Percentiles rank a stretch among this genome's conserved stretches.
Conservation (phyloP, 2,113 vertebrate species). For the Polyodon spathula region DNA sequence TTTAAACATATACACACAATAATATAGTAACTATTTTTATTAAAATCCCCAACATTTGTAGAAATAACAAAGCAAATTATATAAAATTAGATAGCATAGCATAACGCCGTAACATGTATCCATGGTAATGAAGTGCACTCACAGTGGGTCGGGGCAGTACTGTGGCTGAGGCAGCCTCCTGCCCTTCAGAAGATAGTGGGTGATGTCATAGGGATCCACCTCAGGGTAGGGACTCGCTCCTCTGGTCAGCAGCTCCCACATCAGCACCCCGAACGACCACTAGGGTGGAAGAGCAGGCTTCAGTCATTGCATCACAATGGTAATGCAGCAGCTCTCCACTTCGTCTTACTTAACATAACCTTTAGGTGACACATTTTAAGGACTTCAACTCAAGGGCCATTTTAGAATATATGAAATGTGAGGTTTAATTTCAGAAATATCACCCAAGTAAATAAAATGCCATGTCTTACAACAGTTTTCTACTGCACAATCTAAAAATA, state of each 20-base stretch:
- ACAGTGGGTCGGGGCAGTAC: conserved; percentile 81
- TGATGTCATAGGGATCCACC: conserved; percentile 86
- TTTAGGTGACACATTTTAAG: too few relatives aligned
- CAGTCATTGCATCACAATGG: neutral
- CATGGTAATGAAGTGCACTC: conserved; percentile 54
- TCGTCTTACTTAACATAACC: too few relatives aligned
- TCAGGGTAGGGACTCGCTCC: conserved; percentile 82
- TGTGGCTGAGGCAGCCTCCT: conserved; percentile 82
- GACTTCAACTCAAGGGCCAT: too few relatives aligned
- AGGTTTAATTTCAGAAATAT: too few relatives aligned
- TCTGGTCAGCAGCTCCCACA: conserved; percentile 94
- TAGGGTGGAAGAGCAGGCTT: conserved; percentile 29
- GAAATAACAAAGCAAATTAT: conserved; percentile 6
- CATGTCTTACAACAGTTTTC: too few relatives aligned
- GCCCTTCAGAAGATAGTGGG: conserved; percentile 70
- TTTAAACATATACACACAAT: too few relatives aligned
- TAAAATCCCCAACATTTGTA: too few relatives aligned
- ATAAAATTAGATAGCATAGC: neutral
- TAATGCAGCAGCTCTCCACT: neutral
- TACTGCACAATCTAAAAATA: too few relatives aligned
- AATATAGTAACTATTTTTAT: too few relatives aligned
- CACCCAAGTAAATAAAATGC: too few relatives aligned
- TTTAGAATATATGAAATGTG: too few relatives aligned
- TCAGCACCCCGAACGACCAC: conserved; percentile 93
- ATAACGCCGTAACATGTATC: too few relatives aligned